These are phyloP conservation scores for Nomada fabriciana DNA, from an alignment of 2,888 invertebrate genomes.

Conservation along the genomic window DNA sequence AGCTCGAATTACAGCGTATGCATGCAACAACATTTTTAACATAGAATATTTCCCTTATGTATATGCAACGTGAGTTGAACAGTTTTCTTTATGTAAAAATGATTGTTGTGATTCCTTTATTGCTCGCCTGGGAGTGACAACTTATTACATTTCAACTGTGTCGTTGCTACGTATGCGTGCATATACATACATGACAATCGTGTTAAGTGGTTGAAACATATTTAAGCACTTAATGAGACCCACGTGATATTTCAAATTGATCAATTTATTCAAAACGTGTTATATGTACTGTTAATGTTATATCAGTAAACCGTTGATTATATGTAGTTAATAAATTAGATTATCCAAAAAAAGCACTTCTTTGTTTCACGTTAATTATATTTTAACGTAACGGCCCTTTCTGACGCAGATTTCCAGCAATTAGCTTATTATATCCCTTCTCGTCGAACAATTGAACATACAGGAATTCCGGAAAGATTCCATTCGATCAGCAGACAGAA, in stretches of 20 bases:
- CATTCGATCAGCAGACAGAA: too few relatives aligned
- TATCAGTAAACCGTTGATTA: not conserved
- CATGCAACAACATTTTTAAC: not conserved
- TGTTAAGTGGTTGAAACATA: too few relatives aligned
- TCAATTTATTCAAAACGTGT: not conserved
- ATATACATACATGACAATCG: too few relatives aligned
- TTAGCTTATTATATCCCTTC: too few relatives aligned
- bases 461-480: too few relatives aligned
- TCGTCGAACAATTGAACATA: too few relatives aligned
- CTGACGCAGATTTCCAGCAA: too few relatives aligned
- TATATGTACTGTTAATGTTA: not conserved
- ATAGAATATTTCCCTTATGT: not conserved
- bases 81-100: not conserved
- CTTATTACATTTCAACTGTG: not conserved
- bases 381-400: not conserved
- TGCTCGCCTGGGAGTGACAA: too few relatives aligned
- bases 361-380: not conserved
- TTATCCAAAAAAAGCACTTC: not conserved
- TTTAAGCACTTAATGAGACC: not conserved
- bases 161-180: not conserved
- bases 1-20: not conserved
- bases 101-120: too few relatives aligned
- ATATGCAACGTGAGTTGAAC: not conserved
- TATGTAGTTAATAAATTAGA: constrained; percentile 7
- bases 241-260: not conserved